Percentiles rank a stretch among this genome's conserved stretches.
These are phyloP conservation scores for Staurois parvus DNA, from an alignment of 2,797 vertebrate species.

Conservation along the genomic window DNA sequence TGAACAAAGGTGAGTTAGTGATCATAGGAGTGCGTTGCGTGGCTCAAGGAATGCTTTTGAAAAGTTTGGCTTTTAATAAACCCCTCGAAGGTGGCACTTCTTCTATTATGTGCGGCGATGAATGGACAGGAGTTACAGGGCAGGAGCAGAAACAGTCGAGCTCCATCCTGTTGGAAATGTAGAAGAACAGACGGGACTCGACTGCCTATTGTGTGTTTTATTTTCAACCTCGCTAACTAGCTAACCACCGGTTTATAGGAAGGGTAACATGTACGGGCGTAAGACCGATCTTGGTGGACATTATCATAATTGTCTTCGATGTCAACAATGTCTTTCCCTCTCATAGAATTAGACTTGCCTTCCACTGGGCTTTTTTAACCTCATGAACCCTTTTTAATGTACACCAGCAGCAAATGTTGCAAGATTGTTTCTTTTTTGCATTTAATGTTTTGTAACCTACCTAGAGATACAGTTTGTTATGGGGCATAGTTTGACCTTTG, in stretches of 20 bases:
- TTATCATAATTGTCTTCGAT: background rate
- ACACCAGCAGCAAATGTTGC: no score
- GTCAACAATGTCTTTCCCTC: background rate
- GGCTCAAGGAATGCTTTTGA: background rate
- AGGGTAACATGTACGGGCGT: background rate
- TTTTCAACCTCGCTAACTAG: background rate
- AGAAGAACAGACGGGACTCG: background rate
- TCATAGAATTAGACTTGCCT: background rate
- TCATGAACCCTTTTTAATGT: background rate
- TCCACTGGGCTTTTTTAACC: background rate
- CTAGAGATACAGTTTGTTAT: no score
- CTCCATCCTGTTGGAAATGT: background rate
- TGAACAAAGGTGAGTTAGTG: background rate
- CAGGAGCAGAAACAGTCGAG: background rate
- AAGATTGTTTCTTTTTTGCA: no score
- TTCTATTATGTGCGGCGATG: background rate
- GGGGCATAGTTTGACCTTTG: no score
- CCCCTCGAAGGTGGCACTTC: background rate
- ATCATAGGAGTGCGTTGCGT: background rate
- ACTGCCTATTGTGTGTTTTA: background rate
- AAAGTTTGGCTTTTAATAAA: background rate
- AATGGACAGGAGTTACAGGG: background rate
- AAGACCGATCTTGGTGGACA: background rate
- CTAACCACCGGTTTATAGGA: background rate
- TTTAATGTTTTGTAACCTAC: no score